Evolutionary conservation across 2,113 vertebrate genomes (phyloP).

Genomic region (Caretta caretta): DNA sequence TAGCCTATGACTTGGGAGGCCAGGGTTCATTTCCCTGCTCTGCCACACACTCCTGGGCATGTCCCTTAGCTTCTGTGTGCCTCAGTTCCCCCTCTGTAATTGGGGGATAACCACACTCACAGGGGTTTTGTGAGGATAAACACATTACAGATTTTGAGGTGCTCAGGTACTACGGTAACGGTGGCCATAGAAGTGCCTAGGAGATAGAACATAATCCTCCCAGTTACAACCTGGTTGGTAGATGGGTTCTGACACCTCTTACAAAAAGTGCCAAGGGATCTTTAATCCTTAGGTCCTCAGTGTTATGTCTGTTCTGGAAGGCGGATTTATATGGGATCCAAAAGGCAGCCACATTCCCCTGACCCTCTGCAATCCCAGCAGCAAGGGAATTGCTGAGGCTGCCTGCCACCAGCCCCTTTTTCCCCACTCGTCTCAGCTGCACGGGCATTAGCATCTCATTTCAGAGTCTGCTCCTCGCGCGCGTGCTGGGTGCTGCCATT

Average conservation of each 20-base stretch:
- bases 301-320: neutral
- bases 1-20: neutral
- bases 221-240: neutral
- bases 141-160: neutral
- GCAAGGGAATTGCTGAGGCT: neutral
- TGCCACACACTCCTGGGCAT: neutral
- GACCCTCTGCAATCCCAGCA: accelerated
- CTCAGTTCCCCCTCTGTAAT: neutral
- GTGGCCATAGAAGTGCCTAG: neutral
- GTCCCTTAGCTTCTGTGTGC: neutral
- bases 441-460: neutral
- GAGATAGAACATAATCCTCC: neutral
- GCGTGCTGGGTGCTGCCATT: neutral
- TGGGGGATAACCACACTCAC: neutral
- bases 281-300: neutral
- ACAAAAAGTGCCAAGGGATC: neutral
- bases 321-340: accelerated
- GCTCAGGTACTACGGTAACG: neutral
- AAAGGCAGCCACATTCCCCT: accelerated
- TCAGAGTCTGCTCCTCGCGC: accelerated
- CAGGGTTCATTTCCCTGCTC: neutral
- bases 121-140: neutral
- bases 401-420: neutral
- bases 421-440: neutral
- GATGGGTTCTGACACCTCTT: neutral